A percentile compares a stretch with the other conserved stretches of the same genome.
phyloP scores from a whole-genome alignment of 2,797 vertebrate species.

The Sorex maritimensis region DNA sequence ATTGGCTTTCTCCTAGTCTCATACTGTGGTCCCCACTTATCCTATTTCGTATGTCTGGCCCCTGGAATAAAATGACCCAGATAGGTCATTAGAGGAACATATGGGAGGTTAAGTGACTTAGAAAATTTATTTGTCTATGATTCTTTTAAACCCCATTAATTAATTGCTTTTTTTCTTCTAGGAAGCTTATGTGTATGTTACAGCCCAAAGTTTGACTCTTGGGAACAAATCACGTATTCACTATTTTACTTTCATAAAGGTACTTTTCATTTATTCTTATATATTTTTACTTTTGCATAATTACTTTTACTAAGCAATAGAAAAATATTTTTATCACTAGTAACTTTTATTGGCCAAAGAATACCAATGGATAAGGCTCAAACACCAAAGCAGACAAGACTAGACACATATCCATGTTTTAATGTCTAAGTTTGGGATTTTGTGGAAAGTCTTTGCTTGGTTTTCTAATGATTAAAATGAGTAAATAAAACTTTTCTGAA shows the following conservation, averaged over 20 bases:
- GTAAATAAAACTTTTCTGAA: slow-evolving; percentile 37
- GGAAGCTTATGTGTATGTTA: slow-evolving; percentile 96
- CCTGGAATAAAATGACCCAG: too few relatives aligned
- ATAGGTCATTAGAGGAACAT: background rate
- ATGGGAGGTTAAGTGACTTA: slow-evolving; percentile 17
- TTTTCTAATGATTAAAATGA: slow-evolving; percentile 58
- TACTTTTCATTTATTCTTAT: slow-evolving; percentile 80
- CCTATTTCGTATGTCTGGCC: too few relatives aligned
- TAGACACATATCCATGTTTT: slow-evolving; percentile 21
- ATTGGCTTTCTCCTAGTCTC: too few relatives aligned
- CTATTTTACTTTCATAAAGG: slow-evolving; percentile 96
- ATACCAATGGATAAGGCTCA: background rate
- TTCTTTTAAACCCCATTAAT: slow-evolving; percentile 60
- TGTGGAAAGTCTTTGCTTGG: background rate
- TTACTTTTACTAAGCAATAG: slow-evolving; percentile 16
- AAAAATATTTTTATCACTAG: too few relatives aligned
- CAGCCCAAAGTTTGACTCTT: slow-evolving; percentile 89
- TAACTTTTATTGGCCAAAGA: background rate
- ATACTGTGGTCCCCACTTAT: too few relatives aligned
- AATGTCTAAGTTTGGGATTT: background rate
- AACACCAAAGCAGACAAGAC: background rate
- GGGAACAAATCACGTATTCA: slow-evolving; percentile 93
- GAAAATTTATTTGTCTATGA: slow-evolving; percentile 28
- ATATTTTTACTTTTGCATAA: slow-evolving; percentile 19
- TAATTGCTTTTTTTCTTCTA: slow-evolving; percentile 86